A percentile compares a stretch with the other conserved stretches of the same genome.
These are phyloP conservation scores for Chelmon rostratus DNA, from an alignment of 2,797 vertebrate species.

Conservation along the genomic window DNA sequence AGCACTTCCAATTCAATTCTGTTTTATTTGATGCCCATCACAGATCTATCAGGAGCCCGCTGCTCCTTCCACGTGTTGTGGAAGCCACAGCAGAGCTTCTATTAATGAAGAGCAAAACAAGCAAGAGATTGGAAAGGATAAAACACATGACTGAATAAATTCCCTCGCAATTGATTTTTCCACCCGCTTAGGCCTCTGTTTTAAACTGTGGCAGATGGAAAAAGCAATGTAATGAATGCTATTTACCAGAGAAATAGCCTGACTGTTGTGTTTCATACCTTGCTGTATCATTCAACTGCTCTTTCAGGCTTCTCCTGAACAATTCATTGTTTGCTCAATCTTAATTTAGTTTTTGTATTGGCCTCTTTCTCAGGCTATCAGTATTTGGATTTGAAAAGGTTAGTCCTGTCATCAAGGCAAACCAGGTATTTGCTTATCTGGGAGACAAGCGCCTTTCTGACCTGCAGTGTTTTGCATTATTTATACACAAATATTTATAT, in stretches of 20 bases:
- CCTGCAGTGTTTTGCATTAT: slow-evolving; percentile 30
- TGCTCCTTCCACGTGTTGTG: slow-evolving; percentile 29
- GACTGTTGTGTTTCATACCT: slow-evolving; percentile 20
- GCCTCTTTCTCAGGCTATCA: slow-evolving; percentile 17
- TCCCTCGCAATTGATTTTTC: slow-evolving; percentile 60
- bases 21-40: slow-evolving; percentile 65
- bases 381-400: slow-evolving; percentile 37
- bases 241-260: slow-evolving; percentile 34
- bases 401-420: slow-evolving; percentile 8
- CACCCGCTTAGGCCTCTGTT: slow-evolving; percentile 32
- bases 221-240: slow-evolving; percentile 50
- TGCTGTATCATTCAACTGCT: slow-evolving; percentile 39
- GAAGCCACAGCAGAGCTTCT: slow-evolving; percentile 43
- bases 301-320: slow-evolving; percentile 26
- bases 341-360: slow-evolving; percentile 1
- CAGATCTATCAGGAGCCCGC: slow-evolving; percentile 57
- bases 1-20: slow-evolving; percentile 44
- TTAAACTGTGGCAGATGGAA: slow-evolving; percentile 44
- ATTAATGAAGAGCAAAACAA: slow-evolving; percentile 74
- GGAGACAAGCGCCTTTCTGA: slow-evolving; percentile 1
- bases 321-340: slow-evolving; percentile 33
- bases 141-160: slow-evolving; percentile 58
- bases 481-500: slow-evolving; percentile 46
- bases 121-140: slow-evolving; percentile 44
- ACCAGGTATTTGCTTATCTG: slow-evolving; percentile 12